These are phyloP conservation scores for Cladopsammia gracilis DNA, from an alignment of 64 coral and sea anemone species.

Conservation along the genomic window DNA sequence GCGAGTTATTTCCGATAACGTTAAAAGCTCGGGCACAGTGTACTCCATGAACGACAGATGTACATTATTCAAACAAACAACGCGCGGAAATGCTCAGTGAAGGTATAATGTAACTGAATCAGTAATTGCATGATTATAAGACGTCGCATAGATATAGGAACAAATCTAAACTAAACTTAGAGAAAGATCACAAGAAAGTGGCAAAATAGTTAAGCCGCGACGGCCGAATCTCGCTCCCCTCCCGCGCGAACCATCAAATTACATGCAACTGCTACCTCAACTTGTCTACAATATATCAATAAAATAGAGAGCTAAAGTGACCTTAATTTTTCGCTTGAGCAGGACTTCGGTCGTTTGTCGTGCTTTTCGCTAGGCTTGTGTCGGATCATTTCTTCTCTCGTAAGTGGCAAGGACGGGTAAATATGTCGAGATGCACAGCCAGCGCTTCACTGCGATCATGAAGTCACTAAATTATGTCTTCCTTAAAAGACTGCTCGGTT, in stretches of 20 bases:
- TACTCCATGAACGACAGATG: conserved; percentile 12
- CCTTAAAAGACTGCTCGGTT: conserved; percentile 43
- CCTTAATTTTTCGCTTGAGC: conserved; percentile 34
- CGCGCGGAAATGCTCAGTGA: conserved; percentile 20
- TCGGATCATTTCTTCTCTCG: conserved; percentile 1
- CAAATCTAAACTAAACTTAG: background rate
- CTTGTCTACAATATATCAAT: conserved; percentile 34
- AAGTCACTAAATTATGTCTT: conserved; percentile 33
- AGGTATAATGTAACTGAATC: conserved; percentile 50
- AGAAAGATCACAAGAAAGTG: background rate
- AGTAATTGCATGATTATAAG: conserved; percentile 37
- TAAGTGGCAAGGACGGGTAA: background rate
- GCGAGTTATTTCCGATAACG: background rate
- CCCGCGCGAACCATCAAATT: background rate
- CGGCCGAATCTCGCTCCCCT: background rate
- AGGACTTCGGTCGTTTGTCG: conserved; percentile 2
- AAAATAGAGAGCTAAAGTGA: conserved; percentile 30
- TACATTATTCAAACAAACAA: background rate
- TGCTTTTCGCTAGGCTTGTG: background rate
- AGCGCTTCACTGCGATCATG: background rate
- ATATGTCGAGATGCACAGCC: background rate
- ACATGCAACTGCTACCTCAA: background rate
- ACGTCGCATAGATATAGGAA: background rate
- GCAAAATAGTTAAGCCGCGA: background rate
- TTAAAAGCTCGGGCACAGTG: background rate